Base-by-base conservation (phyloP, 1,140 invertebrate species). In the Sogatella furcifera region DNA sequence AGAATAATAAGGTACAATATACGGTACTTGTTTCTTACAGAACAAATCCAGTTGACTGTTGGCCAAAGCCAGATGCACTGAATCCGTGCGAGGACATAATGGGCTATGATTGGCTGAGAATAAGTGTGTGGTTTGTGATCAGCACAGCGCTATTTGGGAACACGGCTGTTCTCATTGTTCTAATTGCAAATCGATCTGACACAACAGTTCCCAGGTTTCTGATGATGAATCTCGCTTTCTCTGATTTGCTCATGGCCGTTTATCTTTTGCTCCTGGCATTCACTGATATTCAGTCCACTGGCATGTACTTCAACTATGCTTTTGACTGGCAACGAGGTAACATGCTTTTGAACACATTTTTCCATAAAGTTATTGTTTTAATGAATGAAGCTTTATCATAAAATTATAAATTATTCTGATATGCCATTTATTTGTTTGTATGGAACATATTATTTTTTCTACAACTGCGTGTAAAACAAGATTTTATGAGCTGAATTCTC, bases 41-140 rank as follows among this genome's bases (percentile, higher is more conserved):
- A 41, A 44, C 31, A 52, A 28, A 61, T 0, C 19, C 54, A 2
- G 75, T 81, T 0, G 64, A 69, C 10, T 85, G 83, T 65, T 71
- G 67, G 19, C 83, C 83, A 0, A 67, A 69, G 41, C 83, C 82
- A 0, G 80, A 85, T 67, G 79, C 81, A 9, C 78, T 85, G 61
- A 85, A 84, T 68, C 84, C 84, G 8, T 85, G 83, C 64, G 84
- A 85, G 69, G 83, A 85, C 64, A 77, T 85, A 17, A 82, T 85
- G 76, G 82, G 82, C 21, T 67, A 61, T 31, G 59, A 54, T 31
- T 68, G 67, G 66, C 53, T 72, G 2, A 63, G 69, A 31, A 71
- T 79, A 1, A 70, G 76, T n/a, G 80, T 84, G 6, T 85, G 83
- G 83, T 64, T 83, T 17, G 80, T 85, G 0, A 76, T 81, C 11